Evolutionary conservation across 2,113 vertebrate genomes (phyloP).

Genomic region (Lampris megalopsis): DNA sequence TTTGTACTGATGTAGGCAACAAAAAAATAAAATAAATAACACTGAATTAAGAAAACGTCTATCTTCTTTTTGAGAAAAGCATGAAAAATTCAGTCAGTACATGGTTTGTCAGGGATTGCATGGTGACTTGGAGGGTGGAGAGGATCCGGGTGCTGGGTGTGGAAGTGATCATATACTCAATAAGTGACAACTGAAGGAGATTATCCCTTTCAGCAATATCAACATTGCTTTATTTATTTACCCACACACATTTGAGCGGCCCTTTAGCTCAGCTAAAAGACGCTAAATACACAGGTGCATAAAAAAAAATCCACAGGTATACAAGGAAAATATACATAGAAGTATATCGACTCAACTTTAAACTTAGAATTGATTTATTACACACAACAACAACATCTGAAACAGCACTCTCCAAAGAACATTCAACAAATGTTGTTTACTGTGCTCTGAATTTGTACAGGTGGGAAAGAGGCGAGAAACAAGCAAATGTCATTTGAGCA

Average conservation of each 20-base stretch:
- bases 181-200: slow-evolving; percentile 6
- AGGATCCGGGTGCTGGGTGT: not conserved
- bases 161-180: slow-evolving; percentile 4
- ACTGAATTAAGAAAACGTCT: no score
- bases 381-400: slow-evolving; percentile 65
- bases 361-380: slow-evolving; percentile 59
- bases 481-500: slow-evolving; percentile 16
- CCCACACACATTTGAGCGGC: slow-evolving; percentile 69
- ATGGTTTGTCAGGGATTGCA: not conserved
- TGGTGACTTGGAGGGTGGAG: not conserved
- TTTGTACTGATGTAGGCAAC: no score
- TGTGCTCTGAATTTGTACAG: slow-evolving; percentile 28
- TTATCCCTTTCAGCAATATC: slow-evolving; percentile 51
- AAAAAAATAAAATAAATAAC: no score
- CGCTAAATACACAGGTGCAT: slow-evolving; percentile 61
- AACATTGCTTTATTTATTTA: slow-evolving; percentile 75
- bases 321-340: slow-evolving; percentile 65
- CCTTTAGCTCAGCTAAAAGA: slow-evolving; percentile 73
- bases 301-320: slow-evolving; percentile 61
- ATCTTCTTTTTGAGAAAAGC: no score
- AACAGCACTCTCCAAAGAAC: slow-evolving; percentile 63
- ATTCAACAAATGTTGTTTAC: slow-evolving; percentile 37
- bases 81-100: no score
- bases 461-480: slow-evolving; percentile 58
- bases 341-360: slow-evolving; percentile 55